Evolutionary conservation across 2,888 invertebrate genomes (phyloP).

Genomic region (Frankliniella fusca): DNA sequence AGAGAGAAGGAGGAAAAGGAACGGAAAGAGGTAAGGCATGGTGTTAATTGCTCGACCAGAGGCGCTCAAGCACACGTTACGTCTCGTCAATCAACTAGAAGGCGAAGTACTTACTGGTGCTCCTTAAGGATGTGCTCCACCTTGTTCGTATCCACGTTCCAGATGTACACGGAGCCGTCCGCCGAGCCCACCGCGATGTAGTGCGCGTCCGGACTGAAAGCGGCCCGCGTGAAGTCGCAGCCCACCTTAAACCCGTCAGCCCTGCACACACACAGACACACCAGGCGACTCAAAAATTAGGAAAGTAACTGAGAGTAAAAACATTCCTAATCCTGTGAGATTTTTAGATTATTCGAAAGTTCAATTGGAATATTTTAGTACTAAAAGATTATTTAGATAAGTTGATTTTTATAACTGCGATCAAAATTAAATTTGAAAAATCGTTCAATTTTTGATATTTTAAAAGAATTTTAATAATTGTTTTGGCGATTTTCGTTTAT

Average conservation of each 20-base stretch:
- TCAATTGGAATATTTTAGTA: no score
- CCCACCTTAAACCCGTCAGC: constrained; percentile 93
- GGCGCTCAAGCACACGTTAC: not conserved
- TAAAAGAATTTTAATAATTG: no score
- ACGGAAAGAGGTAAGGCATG: not conserved
- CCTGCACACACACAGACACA: constrained; percentile 53
- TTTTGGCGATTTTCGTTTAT: no score
- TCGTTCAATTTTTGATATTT: no score
- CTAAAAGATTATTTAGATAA: no score
- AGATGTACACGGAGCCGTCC: constrained; percentile 88
- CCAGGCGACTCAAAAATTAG: no score
- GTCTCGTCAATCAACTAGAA: not conserved
- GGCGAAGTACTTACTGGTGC: constrained; percentile 63
- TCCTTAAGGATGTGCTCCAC: constrained; percentile 70
- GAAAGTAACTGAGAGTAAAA: no score
- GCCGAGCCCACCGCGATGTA: constrained; percentile 87
- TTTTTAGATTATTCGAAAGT: no score
- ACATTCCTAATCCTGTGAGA: no score
- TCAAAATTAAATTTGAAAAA: no score
- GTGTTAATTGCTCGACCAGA: not conserved
- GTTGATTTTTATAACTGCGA: no score
- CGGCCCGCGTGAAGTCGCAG: constrained; percentile 89
- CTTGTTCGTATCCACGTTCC: constrained; percentile 75
- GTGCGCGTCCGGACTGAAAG: constrained; percentile 85
- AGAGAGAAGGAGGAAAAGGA: not conserved